Conservation (phyloP, 2,113 vertebrate genomes). For the Larimichthys polyactis region DNA sequence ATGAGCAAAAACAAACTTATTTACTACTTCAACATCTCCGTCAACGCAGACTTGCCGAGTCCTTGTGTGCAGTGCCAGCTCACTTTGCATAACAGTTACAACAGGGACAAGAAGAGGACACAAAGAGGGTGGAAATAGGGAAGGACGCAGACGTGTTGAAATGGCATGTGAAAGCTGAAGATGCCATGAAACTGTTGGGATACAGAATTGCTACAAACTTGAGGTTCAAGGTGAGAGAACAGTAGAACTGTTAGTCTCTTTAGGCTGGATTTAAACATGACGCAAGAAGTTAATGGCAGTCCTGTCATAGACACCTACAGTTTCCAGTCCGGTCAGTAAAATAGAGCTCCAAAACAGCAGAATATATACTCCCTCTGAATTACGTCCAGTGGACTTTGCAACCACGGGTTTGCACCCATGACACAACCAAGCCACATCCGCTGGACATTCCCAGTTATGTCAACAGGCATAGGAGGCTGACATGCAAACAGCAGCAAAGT, state of each 20-base stretch:
- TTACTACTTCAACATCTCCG: not conserved
- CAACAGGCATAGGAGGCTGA: constrained; percentile 26
- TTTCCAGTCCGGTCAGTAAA: not conserved
- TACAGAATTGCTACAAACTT: not conserved
- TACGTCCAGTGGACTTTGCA: not conserved
- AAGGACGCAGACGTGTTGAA: constrained; percentile 31
- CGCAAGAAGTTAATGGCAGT: too few relatives aligned
- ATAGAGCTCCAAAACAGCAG: not conserved
- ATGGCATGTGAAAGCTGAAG: constrained; percentile 21
- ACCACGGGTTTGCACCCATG: constrained; percentile 6
- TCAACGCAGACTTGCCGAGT: not conserved
- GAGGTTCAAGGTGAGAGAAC: constrained; percentile 4
- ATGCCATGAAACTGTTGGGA: constrained; percentile 13
- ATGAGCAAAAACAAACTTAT: not conserved
- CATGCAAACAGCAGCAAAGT: constrained; percentile 28
- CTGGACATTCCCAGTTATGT: constrained; percentile 26
- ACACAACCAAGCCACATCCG: constrained; percentile 22
- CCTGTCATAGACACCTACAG: not conserved
- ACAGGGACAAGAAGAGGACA: constrained; percentile 7
- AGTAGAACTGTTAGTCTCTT: too few relatives aligned
- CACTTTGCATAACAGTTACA: constrained; percentile 45
- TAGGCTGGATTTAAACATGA: not conserved
- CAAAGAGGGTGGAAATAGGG: constrained; percentile 14
- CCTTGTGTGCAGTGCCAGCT: not conserved
- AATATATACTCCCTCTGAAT: not conserved